phyloP scores from a whole-genome alignment of 2,113 vertebrate species.

The Calyptommatus sinebrachiatus region DNA sequence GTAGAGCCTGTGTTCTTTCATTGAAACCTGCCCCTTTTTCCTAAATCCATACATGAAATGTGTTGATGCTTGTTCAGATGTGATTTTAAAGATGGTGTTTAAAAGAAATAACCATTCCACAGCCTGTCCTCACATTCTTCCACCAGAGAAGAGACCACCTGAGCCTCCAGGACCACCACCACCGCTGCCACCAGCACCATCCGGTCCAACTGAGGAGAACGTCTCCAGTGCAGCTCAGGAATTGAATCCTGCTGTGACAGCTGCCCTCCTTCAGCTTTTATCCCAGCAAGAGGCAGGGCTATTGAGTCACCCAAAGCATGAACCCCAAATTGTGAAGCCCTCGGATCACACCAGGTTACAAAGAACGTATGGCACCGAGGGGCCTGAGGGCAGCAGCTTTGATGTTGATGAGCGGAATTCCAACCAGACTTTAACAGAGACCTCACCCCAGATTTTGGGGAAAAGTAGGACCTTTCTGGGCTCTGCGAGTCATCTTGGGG shows the following conservation, averaged over 20 bases:
- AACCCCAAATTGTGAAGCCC: conserved; percentile 61
- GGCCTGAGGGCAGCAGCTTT: conserved; percentile 71
- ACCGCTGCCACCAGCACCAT: conserved; percentile 61
- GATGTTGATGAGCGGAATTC: conserved; percentile 70
- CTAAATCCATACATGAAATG: background rate
- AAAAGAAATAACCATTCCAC: conserved; percentile 82
- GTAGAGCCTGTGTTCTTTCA: background rate
- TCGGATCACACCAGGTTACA: conserved; percentile 64
- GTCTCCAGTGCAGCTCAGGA: conserved; percentile 72
- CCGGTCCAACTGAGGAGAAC: conserved; percentile 65
- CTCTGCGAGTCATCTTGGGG: conserved; percentile 78
- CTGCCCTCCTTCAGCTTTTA: conserved; percentile 90
- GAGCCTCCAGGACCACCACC: conserved; percentile 76
- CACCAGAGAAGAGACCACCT: conserved; percentile 88
- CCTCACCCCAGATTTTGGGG: conserved; percentile 69
- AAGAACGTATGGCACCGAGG: conserved; percentile 73
- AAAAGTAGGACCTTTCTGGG: conserved; percentile 83
- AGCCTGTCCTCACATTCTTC: conserved; percentile 78
- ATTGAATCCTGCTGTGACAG: conserved; percentile 85
- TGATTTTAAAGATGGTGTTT: conserved; percentile 71
- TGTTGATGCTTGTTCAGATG: conserved; percentile 13
- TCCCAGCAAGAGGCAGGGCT: conserved; percentile 85
- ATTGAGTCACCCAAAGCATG: conserved; percentile 62
- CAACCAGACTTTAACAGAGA: conserved; percentile 71
- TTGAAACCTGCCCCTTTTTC: no score